Base-by-base conservation (phyloP, 2,888 invertebrate species). In the Eubasilissa splendida region DNA sequence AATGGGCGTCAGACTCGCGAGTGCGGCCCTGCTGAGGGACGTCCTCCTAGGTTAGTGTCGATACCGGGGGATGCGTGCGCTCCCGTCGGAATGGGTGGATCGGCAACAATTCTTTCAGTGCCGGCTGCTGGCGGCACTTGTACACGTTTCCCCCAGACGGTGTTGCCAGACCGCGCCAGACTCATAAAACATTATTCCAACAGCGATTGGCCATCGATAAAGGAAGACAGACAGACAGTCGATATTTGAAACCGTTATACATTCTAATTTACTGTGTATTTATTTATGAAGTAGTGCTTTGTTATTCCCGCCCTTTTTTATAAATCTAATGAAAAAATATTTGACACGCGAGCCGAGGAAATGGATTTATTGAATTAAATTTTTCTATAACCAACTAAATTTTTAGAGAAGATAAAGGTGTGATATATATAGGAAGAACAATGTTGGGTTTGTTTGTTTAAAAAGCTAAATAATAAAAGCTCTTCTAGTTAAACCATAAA, bases 21-120 rank as follows among this genome's bases (percentile, higher is more conserved):
- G 22, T 50, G 14, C 75, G 60, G 5, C 75, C 75, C 75, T 75
- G 75, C 14, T 50, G 3, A 3, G 50, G 58, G 14, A 8, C 60
- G 42, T 60, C 60, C 75, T 50, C 60, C 31, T 73, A 50, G 56
- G 58, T 60, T 50, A 12, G 75, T 75, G 63, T 78, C 54, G 78
- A 78, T 78, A 78, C 59, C 56, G 68, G 11, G 78, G 56, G 78
- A 78, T 78, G 78, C 78, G 78, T 78, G 78, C 78, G 78, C 78
- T 78, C 56, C 31, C 65, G 60, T 60, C 14, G 60, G 52, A 50
- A 14, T 12, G 58, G 56, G 54, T 14, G 54, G 54, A 11, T 11
- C n/a, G 12, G 56, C 14, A 58, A 73, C 58, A 58, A n/a, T 73
- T 73, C 42, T 42, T 42, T 33, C 58, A 50, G 56, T 58, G 58